A percentile compares a stretch with the other conserved stretches of the same genome.
Conservation (phyloP, 37 sponge, comb jelly and placozoan species). For the Beroe forskalii region DNA sequence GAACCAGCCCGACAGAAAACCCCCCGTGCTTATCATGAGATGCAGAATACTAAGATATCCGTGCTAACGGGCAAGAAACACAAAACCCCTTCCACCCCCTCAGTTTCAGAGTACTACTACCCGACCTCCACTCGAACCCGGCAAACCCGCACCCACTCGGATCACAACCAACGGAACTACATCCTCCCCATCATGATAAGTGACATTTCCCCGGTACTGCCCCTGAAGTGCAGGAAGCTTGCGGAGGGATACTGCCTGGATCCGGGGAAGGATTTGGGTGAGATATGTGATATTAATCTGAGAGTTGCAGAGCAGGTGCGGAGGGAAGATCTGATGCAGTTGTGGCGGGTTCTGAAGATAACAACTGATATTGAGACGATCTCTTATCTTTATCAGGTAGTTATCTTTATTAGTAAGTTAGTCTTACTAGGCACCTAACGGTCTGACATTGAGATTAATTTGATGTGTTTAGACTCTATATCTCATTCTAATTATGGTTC, state of each 20-base stretch:
- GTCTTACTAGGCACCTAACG: no score
- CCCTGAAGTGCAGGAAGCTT: neutral
- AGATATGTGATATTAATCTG: constrained; percentile 41
- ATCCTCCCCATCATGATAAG: constrained; percentile 1
- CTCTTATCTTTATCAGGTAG: neutral
- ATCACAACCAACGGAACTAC: neutral
- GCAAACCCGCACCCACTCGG: constrained; percentile 28
- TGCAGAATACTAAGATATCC: neutral
- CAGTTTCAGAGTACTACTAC: constrained; percentile 61
- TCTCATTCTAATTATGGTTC: no score
- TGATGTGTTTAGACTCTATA: no score
- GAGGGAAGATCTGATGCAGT: constrained; percentile 16
- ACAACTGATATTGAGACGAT: neutral
- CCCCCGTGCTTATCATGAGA: constrained; percentile 23
- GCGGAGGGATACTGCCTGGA: constrained; percentile 1
- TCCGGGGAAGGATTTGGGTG: constrained; percentile 10
- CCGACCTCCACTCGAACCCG: neutral
- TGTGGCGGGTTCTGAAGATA: constrained; percentile 60
- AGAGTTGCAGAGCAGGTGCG: neutral
- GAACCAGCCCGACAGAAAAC: constrained; percentile 60
- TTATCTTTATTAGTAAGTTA: no score
- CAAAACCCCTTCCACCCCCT: constrained; percentile 57
- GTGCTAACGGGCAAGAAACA: constrained; percentile 38
- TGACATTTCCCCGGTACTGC: constrained; percentile 6
- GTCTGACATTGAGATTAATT: no score